Base-by-base conservation (phyloP, 1,140 invertebrate species). In the Drosophila prosaltans region DNA sequence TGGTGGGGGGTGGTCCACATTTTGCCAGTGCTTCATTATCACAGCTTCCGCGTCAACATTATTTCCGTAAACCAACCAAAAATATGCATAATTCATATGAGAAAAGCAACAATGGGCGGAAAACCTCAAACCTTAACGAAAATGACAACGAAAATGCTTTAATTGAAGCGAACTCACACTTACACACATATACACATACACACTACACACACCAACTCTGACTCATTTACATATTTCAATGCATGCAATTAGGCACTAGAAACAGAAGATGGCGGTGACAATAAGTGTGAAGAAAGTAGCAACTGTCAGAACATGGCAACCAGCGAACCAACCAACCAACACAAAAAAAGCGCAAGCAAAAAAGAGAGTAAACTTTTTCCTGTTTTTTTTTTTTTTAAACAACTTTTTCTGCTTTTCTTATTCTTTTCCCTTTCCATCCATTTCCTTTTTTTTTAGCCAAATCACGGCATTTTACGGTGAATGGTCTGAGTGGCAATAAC, bases 81-180 rank as follows among this genome's bases (percentile, higher is more conserved):
- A 43, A 48, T 81, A 91, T 91, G 88, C 88, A 91, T 91, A 91
- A 91, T 91, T 91, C 88, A 91, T 91, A 91, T 91, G 88, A 91
- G 88, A 91, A 91, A 75, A 74, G 83, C 75, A 88, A 90, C 88
- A 91, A 90, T 91, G 81, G 88, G 88, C 84, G 78, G 78, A 83
- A 83, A 80, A 77, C 80, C 83, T 69, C 80, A 80, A 80, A 81
- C 72, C 69, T 65, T 48, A 62, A n/a, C 59, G 16, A 70, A 41
- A 79, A 65, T 74, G 70, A 8, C 72, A 72, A 43, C 72, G 81
- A 77, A 88, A 91, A 85, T 82, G 89, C 74, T 91, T 91, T 91
- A 91, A 91, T 91, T 89, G 84, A 74, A 77, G 81, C 65, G 39
- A 65, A 54, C 79, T 51, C 63, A 73, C 69, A 68, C 30, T 24